These are phyloP conservation scores for Drosophila santomea DNA, from an alignment of 1,140 invertebrate genomes.

Conservation along the genomic window DNA sequence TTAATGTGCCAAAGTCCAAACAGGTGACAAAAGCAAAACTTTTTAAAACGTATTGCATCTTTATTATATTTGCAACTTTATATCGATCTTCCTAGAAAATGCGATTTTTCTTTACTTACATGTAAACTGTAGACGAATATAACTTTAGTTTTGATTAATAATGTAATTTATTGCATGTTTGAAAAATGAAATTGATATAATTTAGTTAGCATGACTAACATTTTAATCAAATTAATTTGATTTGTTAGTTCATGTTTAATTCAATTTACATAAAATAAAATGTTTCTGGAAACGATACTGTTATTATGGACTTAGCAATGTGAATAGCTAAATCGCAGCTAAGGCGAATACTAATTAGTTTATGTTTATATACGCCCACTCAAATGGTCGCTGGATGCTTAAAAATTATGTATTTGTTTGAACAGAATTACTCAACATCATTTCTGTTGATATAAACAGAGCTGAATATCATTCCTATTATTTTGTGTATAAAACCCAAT, in stretches of 20 bases:
- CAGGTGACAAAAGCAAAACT: too few species aligned
- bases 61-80: too few species aligned
- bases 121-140: too few species aligned
- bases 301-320: conserved; percentile 4
- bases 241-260: background rate
- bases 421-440: background rate
- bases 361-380: conserved; percentile 14
- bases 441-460: background rate
- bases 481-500: background rate
- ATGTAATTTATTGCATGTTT: background rate
- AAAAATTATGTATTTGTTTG: conserved; percentile 20
- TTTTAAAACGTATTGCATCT: too few species aligned
- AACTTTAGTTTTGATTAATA: background rate
- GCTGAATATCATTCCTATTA: background rate
- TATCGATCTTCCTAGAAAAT: too few species aligned
- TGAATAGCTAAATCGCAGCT: conserved; percentile 8
- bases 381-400: background rate
- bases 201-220: conserved; percentile 5
- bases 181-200: too few species aligned
- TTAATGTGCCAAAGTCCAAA: too few species aligned
- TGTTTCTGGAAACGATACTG: background rate
- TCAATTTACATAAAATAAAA: background rate
- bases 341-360: conserved; percentile 13
- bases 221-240: background rate
- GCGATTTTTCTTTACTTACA: too few species aligned